A percentile compares a stretch with the other conserved stretches of the same genome.
Conservation (phyloP, 2,888 invertebrate genomes). For the Erebia aethiops region DNA sequence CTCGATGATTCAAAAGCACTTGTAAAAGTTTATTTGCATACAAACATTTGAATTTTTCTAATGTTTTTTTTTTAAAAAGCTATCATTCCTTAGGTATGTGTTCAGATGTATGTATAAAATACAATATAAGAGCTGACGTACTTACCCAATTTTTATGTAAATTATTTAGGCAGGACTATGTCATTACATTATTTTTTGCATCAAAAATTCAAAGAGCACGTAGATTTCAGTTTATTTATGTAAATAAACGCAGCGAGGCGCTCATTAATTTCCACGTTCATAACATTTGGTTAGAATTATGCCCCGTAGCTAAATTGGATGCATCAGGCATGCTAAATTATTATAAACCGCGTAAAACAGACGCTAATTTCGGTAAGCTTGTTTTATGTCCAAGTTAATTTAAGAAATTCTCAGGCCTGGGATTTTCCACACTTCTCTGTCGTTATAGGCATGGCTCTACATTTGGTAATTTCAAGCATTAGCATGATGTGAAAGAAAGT, state of each 20-base stretch:
- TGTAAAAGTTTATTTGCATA: no score
- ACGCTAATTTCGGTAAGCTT: slow-evolving; percentile 7
- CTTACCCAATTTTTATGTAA: neutral
- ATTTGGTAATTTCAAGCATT: no score
- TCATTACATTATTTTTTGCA: neutral
- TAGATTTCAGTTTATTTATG: slow-evolving; percentile 27
- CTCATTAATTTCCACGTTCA: slow-evolving; percentile 30
- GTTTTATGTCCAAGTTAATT: slow-evolving; percentile 1
- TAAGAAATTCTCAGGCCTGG: neutral
- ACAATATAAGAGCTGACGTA: no score
- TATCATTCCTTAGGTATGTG: no score
- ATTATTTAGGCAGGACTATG: neutral
- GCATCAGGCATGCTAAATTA: slow-evolving; percentile 35
- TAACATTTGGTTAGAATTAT: slow-evolving; percentile 34
- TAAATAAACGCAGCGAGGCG: slow-evolving; percentile 32
- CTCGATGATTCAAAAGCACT: no score
- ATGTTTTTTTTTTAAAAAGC: neutral
- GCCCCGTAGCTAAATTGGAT: slow-evolving; percentile 33
- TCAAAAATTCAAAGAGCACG: slow-evolving; percentile 11
- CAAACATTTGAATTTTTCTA: no score
- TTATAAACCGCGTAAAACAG: slow-evolving; percentile 17
- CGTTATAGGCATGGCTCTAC: no score
- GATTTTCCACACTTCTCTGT: neutral
- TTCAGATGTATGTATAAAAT: no score
- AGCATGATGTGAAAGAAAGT: no score